Evolutionary conservation across 2,797 vertebrate species (phyloP).

Genomic region (Falco concolor): DNA sequence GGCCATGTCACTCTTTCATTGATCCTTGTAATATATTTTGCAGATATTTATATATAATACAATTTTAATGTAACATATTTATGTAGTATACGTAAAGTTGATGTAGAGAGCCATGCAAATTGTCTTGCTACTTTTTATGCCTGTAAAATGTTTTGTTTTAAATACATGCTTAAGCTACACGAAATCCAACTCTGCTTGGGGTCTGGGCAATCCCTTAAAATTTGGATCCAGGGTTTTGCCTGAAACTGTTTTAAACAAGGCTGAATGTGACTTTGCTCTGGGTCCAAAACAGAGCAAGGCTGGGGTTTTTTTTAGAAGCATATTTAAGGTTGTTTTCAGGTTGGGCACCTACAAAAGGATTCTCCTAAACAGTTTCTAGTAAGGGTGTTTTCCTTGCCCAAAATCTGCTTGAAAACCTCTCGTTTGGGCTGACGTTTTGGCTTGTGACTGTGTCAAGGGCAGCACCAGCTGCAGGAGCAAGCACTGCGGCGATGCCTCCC

Average conservation of each 20-base stretch:
- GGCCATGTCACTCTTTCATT: fast-evolving
- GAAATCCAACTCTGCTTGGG: fast-evolving
- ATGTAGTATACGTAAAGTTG: neutral
- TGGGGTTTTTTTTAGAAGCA: neutral
- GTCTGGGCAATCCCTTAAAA: neutral
- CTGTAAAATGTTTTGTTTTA: neutral
- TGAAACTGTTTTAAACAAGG: fast-evolving
- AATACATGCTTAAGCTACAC: fast-evolving
- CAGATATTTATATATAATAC: neutral
- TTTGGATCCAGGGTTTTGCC: neutral
- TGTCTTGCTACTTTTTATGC: neutral
- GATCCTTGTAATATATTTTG: fast-evolving
- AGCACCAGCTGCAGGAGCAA: neutral
- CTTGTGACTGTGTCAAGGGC: neutral
- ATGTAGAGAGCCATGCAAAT: fast-evolving
- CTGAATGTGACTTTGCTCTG: fast-evolving
- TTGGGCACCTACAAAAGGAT: neutral
- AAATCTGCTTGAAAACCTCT: neutral
- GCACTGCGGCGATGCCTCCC: neutral
- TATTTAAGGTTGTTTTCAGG: neutral
- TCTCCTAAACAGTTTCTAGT: fast-evolving
- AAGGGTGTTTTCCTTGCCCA: neutral
- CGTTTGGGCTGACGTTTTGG: neutral
- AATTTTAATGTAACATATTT: fast-evolving
- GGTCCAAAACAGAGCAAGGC: neutral